Base-by-base conservation (phyloP, 2,888 invertebrate genomes). In the Eurytoma californica region DNA sequence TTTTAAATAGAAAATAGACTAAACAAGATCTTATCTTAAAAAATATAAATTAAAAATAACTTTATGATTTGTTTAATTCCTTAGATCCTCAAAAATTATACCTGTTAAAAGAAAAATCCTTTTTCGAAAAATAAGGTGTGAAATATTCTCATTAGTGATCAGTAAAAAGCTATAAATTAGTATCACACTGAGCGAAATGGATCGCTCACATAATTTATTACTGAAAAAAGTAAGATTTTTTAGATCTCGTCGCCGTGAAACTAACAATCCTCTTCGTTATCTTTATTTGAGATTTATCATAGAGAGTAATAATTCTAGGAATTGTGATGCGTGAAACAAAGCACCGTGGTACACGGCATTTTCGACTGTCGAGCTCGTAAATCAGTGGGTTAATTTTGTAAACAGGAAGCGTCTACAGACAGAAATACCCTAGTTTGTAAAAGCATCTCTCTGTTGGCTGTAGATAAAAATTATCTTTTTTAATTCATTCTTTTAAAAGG, bases 311-410 rank as follows among this genome's bases (percentile, higher is more conserved):
- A 80, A 72, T 69, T 77, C 77, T 63, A 47, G 57, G 68, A 78
- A 80, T 80, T 60, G 74, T 68, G 80, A 80, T 72, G 72, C 77
- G 63, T 80, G 72, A 77, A 80, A 77, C 76, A 80, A 80, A 80
- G 72, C 80, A 49, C 20, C 30, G 13, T 12, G 47, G 55, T 53
- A 39, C 70, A 20, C 30, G 72, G 77, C 55, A 77, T 77, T 77
- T 80, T 76, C 68, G 75, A 53, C 74, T 60, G 63, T 77, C 73
- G 63, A 77, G 80, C 79, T 82, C 80, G 79, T 83, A 83, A 83
- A 83, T 84, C 82, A 80, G 68, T 60, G 77, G 79, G 83, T 84
- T 84, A 84, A 85, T 85, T 85, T 83, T 82, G 83, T 85, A 85
- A 84, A 85, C 85, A 85, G 84, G 85, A 84, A 85, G 77, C 83